A percentile compares a stretch with the other conserved stretches of the same genome.
phyloP scores from a whole-genome alignment of 2,113 vertebrate species.

The Tachysurus fulvidraco region DNA sequence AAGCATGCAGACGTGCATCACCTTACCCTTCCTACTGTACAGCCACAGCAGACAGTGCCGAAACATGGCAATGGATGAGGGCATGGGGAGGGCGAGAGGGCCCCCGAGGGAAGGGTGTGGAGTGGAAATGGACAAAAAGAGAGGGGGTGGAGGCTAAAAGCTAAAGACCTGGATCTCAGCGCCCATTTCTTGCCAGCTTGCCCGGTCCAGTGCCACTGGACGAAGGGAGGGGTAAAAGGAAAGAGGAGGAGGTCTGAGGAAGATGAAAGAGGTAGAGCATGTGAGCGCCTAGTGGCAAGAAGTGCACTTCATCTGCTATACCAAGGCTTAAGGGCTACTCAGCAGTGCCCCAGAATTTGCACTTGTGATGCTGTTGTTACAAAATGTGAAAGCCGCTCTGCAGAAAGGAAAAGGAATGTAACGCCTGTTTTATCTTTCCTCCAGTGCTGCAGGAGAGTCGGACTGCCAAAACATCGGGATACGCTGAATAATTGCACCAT shows the following conservation, averaged over 20 bases:
- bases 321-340: not conserved
- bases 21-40: conserved; percentile 98
- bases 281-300: conserved; percentile 28
- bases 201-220: conserved; percentile 31
- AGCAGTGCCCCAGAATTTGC: not conserved
- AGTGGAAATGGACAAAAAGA: conserved; percentile 46
- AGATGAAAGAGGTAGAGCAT: conserved; percentile 19
- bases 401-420: not conserved
- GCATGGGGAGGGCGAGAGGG: conserved; percentile 81
- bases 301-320: conserved; percentile 11
- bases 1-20: conserved; percentile 62
- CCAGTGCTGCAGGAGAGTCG: conserved; percentile 9
- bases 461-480: not conserved
- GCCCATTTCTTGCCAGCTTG: conserved; percentile 33
- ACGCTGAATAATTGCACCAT: conserved; percentile 30
- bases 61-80: conserved; percentile 97
- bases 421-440: not conserved
- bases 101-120: conserved; percentile 57
- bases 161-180: conserved; percentile 50
- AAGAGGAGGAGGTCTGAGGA: conserved; percentile 29
- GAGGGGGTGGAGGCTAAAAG: conserved; percentile 49
- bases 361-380: not conserved
- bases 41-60: conserved; percentile 99
- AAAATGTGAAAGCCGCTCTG: not conserved
- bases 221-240: conserved; percentile 12